Evolutionary conservation across 2,797 vertebrate species (phyloP), one percentile per base, ranked within the genome.

Genomic region (Sebastes reedi): DNA sequence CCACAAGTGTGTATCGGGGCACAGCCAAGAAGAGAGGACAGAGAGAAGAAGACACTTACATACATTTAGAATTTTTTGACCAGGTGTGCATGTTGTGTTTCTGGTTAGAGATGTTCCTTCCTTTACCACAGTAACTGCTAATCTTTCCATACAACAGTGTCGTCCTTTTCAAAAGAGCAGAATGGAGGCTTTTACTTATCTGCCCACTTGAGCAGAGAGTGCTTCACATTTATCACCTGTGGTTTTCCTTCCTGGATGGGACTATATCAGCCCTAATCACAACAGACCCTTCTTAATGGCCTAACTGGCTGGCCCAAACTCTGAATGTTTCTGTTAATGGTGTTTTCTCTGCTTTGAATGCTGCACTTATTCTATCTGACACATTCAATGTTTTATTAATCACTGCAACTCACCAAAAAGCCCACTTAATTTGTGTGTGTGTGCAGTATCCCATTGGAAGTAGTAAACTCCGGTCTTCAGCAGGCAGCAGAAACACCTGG

Each of bases 401-500:
- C 52, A 54, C 60, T 14, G 62, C 56, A 61, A 22, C 55, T 62
- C 13, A n/a, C 11, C 20, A 30, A n/a, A 72, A 76, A 79, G 14
- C 30, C 22, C 42, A 64, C 22, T n/a, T 56, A 11, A 61, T 60
- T 59, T 56, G 52, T 65, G 13, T 65, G 55, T 64, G 66, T 78
- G 58, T 75, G 50, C 27, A 1, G 36, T 14, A 20, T 60, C 59
- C 34, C 11, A 2, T 18, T 72, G 52, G 52, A 79, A 1, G 42
- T 25, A 58, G 62, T 50, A 75, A 79, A 60, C 66, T 70, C 27
- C 36, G 64, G 54, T 61, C 42, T 66, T 74, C 42, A 71, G 72
- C 67, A 64, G 73, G 87, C 76, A 81, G 79, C 66, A 83, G 72
- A 76, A 50, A 83, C 84, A 91, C 88, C 92, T 87, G 88, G 67